phyloP scores from a whole-genome alignment of 1,140 invertebrate genomes.

The Lepidurus apus region DNA sequence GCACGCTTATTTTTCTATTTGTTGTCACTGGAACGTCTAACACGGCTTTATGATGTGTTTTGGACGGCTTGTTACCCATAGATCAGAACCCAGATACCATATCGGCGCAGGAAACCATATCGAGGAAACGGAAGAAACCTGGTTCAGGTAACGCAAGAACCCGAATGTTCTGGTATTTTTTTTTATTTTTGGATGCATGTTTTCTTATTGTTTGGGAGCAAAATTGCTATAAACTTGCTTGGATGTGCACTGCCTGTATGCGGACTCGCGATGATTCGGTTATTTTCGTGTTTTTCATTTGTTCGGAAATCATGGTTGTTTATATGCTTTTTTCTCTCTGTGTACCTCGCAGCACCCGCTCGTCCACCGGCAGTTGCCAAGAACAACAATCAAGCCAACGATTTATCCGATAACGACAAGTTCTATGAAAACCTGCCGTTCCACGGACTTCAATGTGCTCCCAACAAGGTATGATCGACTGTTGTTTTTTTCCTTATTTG shows the following conservation, averaged over 20 bases:
- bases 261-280: not conserved
- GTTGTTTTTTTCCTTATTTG: constrained; percentile 2
- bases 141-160: constrained; percentile 56
- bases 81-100: constrained; percentile 44
- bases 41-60: not conserved
- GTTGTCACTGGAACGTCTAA: not conserved
- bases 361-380: constrained; percentile 39
- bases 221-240: not conserved
- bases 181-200: not conserved
- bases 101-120: constrained; percentile 42
- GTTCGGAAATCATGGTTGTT: not conserved
- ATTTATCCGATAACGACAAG: constrained; percentile 51
- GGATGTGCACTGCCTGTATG: not conserved
- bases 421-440: constrained; percentile 91
- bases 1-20: not conserved
- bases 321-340: constrained; percentile 26
- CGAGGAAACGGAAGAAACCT: constrained; percentile 69
- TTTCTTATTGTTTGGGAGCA: not conserved
- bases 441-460: constrained; percentile 81
- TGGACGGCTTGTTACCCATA: not conserved
- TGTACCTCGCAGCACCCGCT: constrained; percentile 38
- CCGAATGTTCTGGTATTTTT: not conserved
- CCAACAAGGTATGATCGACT: constrained; percentile 68
- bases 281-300: constrained; percentile 21
- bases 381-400: constrained; percentile 35